phyloP scores from a whole-genome alignment of 2,888 invertebrate species.

The Ischnura elegans region DNA sequence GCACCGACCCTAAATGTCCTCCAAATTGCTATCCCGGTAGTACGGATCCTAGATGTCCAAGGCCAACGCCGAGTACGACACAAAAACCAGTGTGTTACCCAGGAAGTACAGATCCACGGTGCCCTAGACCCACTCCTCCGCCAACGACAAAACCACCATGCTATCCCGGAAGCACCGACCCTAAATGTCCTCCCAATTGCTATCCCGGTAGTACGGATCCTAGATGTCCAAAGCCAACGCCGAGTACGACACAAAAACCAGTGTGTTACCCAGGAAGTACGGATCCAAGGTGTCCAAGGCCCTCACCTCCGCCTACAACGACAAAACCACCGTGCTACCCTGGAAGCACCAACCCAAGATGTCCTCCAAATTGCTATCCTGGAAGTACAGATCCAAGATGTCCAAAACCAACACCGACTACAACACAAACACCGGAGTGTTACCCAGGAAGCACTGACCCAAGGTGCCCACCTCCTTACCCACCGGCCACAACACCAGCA shows the following conservation, averaged over 20 bases:
- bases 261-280: conserved; percentile 74
- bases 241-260: conserved; percentile 72
- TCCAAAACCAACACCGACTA: conserved; percentile 71
- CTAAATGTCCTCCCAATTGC: conserved; percentile 74
- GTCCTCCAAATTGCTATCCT: conserved; percentile 69
- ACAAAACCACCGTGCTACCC: conserved; percentile 71
- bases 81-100: conserved; percentile 68
- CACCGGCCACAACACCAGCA: conserved; percentile 68
- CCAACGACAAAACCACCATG: conserved; percentile 73
- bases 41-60: conserved; percentile 74
- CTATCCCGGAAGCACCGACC: conserved; percentile 75
- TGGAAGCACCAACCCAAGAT: conserved; percentile 70
- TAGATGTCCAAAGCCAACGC: conserved; percentile 70
- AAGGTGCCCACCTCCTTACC: conserved; percentile 72
- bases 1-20: conserved; percentile 72
- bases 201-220: conserved; percentile 71
- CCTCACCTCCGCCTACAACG: conserved; percentile 72
- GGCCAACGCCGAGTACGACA: conserved; percentile 69
- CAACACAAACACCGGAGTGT: conserved; percentile 72
- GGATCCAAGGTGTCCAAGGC: conserved; percentile 74
- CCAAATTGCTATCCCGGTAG: conserved; percentile 71
- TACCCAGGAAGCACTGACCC: conserved; percentile 76
- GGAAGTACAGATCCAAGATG: conserved; percentile 72
- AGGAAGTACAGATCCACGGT: conserved; percentile 73
- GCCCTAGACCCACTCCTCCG: conserved; percentile 56